Conservation (phyloP, 1,140 invertebrate genomes). For the Chrysomallon squamiferum region DNA sequence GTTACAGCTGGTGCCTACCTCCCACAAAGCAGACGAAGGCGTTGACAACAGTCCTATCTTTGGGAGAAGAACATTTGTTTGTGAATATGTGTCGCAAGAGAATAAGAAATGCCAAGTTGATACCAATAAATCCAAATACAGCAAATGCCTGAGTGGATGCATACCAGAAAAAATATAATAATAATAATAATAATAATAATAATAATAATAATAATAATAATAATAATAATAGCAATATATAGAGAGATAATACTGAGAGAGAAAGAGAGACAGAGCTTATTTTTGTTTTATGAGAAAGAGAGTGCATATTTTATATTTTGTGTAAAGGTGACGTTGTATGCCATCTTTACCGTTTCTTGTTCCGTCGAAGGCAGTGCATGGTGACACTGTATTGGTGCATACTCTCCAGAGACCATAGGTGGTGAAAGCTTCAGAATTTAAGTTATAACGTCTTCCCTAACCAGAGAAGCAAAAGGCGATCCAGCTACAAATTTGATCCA, state of each 20-base stretch:
- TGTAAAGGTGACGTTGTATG: too few species aligned
- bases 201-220: too few species aligned
- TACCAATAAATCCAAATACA: conserved; percentile 12
- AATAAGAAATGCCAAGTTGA: conserved; percentile 12
- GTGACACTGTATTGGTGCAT: background rate
- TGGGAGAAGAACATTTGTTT: conserved; percentile 10
- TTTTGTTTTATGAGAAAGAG: too few species aligned
- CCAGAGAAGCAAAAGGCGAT: conserved; percentile 14
- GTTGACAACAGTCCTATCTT: conserved; percentile 6
- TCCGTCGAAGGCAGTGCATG: conserved; percentile 10
- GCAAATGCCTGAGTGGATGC: conserved; percentile 11
- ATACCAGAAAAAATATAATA: too few species aligned
- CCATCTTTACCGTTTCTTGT: conserved; percentile 7
- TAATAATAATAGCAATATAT: too few species aligned
- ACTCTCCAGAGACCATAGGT: conserved; percentile 8
- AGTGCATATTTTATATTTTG: too few species aligned
- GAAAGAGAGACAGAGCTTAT: too few species aligned
- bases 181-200: too few species aligned
- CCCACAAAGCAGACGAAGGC: conserved; percentile 9
- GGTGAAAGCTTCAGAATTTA: background rate
- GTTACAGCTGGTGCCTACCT: too few species aligned
- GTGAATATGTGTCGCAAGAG: conserved; percentile 11
- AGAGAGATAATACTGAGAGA: too few species aligned
- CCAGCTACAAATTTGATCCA: conserved; percentile 15
- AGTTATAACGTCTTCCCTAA: conserved; percentile 12